Percentiles rank a stretch among this genome's conserved stretches.
phyloP scores from a whole-genome alignment of 2,797 vertebrate species.

The Pelodytes ibericus region DNA sequence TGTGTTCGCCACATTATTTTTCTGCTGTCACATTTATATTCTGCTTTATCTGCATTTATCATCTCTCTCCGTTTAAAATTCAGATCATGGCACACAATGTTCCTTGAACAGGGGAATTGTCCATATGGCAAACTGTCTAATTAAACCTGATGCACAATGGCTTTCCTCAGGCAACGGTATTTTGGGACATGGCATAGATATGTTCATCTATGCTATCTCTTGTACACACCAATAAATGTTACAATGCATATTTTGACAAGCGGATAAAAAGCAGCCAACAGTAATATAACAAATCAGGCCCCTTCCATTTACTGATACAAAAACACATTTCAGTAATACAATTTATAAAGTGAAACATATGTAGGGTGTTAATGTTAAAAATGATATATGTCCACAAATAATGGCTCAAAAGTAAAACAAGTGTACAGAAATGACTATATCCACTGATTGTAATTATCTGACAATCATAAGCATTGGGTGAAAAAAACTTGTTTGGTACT shows the following conservation, averaged over 20 bases:
- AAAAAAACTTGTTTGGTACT: too few relatives aligned
- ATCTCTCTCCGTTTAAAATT: neutral
- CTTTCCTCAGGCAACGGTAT: conserved; percentile 16
- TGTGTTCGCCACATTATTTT: neutral
- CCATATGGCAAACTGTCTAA: conserved; percentile 27
- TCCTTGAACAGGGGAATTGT: conserved; percentile 3
- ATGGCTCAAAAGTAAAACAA: too few relatives aligned
- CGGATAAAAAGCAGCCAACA: neutral
- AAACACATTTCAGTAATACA: too few relatives aligned
- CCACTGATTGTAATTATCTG: too few relatives aligned
- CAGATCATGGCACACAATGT: neutral
- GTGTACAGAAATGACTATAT: too few relatives aligned
- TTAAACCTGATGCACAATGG: conserved; percentile 32
- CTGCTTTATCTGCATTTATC: neutral
- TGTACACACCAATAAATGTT: neutral
- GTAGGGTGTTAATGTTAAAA: too few relatives aligned
- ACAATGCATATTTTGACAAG: conserved; percentile 2
- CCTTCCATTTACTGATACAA: too few relatives aligned
- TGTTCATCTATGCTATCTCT: conserved; percentile 3
- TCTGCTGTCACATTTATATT: neutral
- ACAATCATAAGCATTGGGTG: too few relatives aligned
- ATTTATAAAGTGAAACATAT: too few relatives aligned
- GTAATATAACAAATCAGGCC: neutral
- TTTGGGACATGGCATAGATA: conserved; percentile 24
- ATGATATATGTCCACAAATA: too few relatives aligned